phyloP scores from a whole-genome alignment of 2,888 invertebrate genomes.

The Andrena dorsata region DNA sequence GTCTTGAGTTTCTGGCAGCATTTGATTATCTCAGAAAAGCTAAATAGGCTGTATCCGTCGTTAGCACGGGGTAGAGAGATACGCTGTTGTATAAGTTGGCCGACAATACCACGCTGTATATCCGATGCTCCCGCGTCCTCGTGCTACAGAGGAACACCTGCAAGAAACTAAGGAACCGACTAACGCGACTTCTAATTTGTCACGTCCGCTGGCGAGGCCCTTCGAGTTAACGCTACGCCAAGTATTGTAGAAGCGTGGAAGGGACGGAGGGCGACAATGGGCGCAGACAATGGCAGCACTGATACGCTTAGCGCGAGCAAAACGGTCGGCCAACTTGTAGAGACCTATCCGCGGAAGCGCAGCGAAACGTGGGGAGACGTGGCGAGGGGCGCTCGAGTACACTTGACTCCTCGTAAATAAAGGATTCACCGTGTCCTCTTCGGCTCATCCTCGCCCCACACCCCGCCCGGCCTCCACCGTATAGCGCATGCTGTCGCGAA shows the following conservation, averaged over 20 bases:
- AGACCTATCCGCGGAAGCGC: slow-evolving; percentile 44
- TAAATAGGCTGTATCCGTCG: too few relatives aligned
- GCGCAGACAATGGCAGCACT: slow-evolving; percentile 63
- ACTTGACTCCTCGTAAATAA: slow-evolving; percentile 71
- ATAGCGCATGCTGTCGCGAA: slow-evolving; percentile 29
- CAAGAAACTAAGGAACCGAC: slow-evolving; percentile 59
- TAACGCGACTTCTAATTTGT: slow-evolving; percentile 66
- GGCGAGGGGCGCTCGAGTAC: slow-evolving; percentile 22
- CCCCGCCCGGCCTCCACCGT: not conserved
- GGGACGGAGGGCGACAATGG: slow-evolving; percentile 62
- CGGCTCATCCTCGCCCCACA: not conserved
- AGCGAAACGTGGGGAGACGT: slow-evolving; percentile 36
- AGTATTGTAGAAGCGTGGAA: slow-evolving; percentile 30
- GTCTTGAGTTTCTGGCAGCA: too few relatives aligned
- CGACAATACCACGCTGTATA: too few relatives aligned
- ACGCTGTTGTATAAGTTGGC: too few relatives aligned
- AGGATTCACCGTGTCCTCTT: slow-evolving; percentile 42
- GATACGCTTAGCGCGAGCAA: slow-evolving; percentile 68
- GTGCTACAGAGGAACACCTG: not conserved
- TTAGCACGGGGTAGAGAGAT: too few relatives aligned
- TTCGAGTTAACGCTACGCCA: slow-evolving; percentile 58
- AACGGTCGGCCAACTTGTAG: slow-evolving; percentile 66
- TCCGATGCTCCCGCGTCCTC: not conserved
- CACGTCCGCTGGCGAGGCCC: slow-evolving; percentile 36
- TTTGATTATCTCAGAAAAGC: too few relatives aligned